Percentiles rank a stretch among this genome's conserved stretches.
Conservation (phyloP, 2,797 vertebrate species). For the Semaprochilodus insignis region DNA sequence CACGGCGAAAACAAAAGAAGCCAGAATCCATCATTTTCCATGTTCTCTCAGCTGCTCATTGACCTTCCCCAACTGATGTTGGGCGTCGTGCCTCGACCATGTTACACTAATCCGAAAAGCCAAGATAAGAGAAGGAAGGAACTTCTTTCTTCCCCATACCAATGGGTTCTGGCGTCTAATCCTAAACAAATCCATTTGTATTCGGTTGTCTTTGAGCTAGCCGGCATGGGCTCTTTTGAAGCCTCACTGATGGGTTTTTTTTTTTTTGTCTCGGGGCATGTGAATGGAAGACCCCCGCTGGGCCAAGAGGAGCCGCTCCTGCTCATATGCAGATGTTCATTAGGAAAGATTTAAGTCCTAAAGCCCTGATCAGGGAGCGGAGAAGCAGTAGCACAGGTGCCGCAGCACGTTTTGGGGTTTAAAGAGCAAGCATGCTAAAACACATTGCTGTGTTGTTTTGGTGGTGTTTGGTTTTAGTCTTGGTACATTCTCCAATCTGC, state of each 20-base stretch:
- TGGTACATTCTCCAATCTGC: not conserved
- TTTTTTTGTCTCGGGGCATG: constrained; percentile 46
- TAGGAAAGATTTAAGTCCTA: constrained; percentile 40
- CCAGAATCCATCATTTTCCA: constrained; percentile 25
- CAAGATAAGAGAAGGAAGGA: constrained; percentile 38
- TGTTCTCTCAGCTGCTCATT: constrained; percentile 28
- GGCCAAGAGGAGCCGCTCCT: constrained; percentile 41
- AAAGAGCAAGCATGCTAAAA: not conserved
- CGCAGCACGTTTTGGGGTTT: constrained; percentile 22
- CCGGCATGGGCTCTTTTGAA: constrained; percentile 42
- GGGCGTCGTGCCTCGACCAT: constrained; percentile 25
- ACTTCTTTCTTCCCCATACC: constrained; percentile 20
- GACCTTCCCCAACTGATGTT: constrained; percentile 37
- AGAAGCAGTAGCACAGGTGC: constrained; percentile 10
- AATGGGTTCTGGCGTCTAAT: constrained; percentile 52
- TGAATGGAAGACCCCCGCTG: constrained; percentile 51
- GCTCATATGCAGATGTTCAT: constrained; percentile 54
- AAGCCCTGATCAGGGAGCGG: constrained; percentile 15
- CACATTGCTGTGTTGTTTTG: not conserved
- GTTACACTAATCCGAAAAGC: constrained; percentile 58
- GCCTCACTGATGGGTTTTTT: constrained; percentile 39
- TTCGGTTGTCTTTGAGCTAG: constrained; percentile 47
- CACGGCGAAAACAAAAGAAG: constrained; percentile 29
- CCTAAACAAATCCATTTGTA: constrained; percentile 60
- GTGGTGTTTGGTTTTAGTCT: not conserved